phyloP scores from a whole-genome alignment of 2,113 vertebrate genomes.

The Prinia subflava region DNA sequence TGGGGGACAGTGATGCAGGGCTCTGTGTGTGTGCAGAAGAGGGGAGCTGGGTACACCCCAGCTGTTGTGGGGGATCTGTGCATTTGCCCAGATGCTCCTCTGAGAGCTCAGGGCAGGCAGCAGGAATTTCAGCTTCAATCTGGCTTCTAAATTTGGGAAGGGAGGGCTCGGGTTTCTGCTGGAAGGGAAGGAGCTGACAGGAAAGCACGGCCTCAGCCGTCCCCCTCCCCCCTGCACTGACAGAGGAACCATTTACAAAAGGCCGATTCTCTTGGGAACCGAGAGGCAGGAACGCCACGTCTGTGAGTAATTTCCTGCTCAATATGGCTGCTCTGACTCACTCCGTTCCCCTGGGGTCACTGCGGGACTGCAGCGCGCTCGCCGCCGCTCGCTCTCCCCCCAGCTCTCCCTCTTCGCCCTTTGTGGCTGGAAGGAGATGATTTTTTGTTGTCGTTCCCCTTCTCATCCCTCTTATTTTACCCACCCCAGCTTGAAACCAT shows the following conservation, averaged over 20 bases:
- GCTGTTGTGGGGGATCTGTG: not conserved
- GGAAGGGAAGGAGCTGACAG: conserved; percentile 84
- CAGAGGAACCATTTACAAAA: conserved; percentile 88
- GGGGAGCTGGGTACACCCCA: not conserved
- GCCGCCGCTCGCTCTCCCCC: conserved; percentile 72
- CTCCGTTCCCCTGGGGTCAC: conserved; percentile 80
- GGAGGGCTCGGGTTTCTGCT: conserved; percentile 77
- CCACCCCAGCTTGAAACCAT: conserved; percentile 27
- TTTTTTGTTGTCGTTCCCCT: not conserved
- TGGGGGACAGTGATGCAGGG: not conserved
- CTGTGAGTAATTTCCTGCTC: conserved; percentile 99
- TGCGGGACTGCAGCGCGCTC: conserved; percentile 71
- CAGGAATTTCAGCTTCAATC: conserved; percentile 76
- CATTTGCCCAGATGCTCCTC: not conserved
- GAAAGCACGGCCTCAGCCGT: conserved; percentile 79
- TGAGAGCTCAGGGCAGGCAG: conserved; percentile 42
- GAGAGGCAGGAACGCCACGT: conserved; percentile 82
- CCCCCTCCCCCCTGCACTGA: conserved; percentile 74
- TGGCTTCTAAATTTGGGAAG: conserved; percentile 81
- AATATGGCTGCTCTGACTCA: conserved; percentile 98
- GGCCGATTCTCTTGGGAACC: conserved; percentile 82
- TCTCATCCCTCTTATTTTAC: conserved; percentile 20
- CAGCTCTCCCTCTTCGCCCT: conserved; percentile 64
- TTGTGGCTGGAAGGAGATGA: conserved; percentile 66
- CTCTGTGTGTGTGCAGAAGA: not conserved